Conservation (phyloP, 2,888 invertebrate species). For the Philhelius pedissequus region DNA sequence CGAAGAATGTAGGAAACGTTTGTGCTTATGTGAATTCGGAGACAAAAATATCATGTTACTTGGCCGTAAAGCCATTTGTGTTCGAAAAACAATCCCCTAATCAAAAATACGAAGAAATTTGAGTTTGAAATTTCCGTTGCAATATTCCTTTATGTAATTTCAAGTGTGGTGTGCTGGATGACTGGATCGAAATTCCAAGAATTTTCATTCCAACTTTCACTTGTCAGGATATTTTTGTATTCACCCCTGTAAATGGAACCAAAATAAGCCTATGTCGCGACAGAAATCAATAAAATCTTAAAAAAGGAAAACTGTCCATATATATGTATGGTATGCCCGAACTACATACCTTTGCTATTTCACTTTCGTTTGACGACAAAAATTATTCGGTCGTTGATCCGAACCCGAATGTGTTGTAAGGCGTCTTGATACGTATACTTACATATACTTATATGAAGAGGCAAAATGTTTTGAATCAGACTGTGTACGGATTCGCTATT, state of each 20-base stretch:
- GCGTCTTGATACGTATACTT: slow-evolving; percentile 20
- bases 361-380: slow-evolving; percentile 24
- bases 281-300: slow-evolving; percentile 48
- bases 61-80: background rate
- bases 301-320: background rate
- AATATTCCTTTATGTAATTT: background rate
- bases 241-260: background rate
- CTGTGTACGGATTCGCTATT: slow-evolving; percentile 2
- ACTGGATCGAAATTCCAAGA: slow-evolving; percentile 37
- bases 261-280: slow-evolving; percentile 20
- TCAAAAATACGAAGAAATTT: slow-evolving; percentile 1
- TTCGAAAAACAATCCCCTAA: background rate
- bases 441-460: too few relatives aligned
- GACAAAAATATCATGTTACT: background rate
- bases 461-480: background rate
- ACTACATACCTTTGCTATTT: slow-evolving; percentile 36
- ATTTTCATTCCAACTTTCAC: slow-evolving; percentile 43
- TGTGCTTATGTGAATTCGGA: background rate
- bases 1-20: too few relatives aligned
- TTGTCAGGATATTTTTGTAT: background rate
- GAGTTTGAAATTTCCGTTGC: slow-evolving; percentile 45
- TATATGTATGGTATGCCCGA: slow-evolving; percentile 22
- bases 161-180: background rate
- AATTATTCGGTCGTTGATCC: slow-evolving; percentile 26
- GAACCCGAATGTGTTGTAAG: background rate